Conservation (phyloP, 2,888 invertebrate species). For the Sinotaia quadrata region DNA sequence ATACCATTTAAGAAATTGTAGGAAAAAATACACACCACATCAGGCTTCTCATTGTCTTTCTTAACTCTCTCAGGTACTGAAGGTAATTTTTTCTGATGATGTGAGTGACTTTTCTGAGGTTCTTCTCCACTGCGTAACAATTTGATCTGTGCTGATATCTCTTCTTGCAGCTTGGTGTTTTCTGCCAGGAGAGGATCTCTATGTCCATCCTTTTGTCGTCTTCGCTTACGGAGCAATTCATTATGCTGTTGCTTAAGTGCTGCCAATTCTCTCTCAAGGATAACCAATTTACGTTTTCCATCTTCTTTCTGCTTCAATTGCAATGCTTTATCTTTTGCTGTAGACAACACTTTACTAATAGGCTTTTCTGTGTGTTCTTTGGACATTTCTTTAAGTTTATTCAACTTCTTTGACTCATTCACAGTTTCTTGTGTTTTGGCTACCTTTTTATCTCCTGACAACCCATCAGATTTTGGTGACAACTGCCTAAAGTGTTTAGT, state of each 20-base stretch:
- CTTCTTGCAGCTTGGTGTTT: slow-evolving; percentile 64
- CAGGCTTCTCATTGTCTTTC: not conserved
- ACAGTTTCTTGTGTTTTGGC: not conserved
- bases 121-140: slow-evolving; percentile 36
- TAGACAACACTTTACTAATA: not conserved
- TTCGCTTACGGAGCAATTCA: slow-evolving; percentile 62
- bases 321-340: slow-evolving; percentile 30
- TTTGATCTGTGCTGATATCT: slow-evolving; percentile 59
- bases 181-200: slow-evolving; percentile 65
- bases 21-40: too few species aligned
- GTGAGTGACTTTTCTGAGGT: not conserved
- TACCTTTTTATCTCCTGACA: not conserved
- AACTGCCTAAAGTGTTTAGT: not conserved
- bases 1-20: too few species aligned
- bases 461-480: not conserved
- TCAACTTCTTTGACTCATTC: not conserved
- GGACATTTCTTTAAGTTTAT: not conserved
- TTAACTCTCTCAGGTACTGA: not conserved
- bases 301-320: slow-evolving; percentile 45
- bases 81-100: not conserved
- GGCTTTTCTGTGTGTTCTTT: not conserved
- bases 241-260: slow-evolving; percentile 62
- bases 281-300: slow-evolving; percentile 43
- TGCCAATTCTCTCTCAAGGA: slow-evolving; percentile 55
- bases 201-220: slow-evolving; percentile 60